A percentile compares a stretch with the other conserved stretches of the same genome.
phyloP scores from a whole-genome alignment of 2,113 vertebrate genomes.

The Pelmatolapia mariae region DNA sequence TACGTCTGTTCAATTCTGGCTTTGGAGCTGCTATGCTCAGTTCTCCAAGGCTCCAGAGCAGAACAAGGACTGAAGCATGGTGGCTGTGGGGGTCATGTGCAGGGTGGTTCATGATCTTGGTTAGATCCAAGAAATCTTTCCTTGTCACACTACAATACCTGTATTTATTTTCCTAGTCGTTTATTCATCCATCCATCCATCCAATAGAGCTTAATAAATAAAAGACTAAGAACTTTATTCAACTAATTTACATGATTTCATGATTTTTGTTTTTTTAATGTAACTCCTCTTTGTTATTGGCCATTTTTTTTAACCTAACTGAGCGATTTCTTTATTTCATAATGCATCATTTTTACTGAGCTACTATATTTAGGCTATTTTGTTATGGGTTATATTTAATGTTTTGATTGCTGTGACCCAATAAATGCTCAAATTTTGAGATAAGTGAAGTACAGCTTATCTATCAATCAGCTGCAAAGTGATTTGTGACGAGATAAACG shows the following conservation, averaged over 20 bases:
- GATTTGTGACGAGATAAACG: not conserved
- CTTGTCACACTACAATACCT: not conserved
- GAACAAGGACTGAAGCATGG: not conserved
- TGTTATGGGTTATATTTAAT: not conserved
- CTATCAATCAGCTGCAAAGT: not conserved
- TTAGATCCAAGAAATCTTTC: not conserved
- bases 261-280: not conserved
- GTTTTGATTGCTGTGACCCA: not conserved
- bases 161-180: not conserved
- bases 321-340: fast-evolving
- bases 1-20: not conserved
- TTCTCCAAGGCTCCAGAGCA: not conserved
- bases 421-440: not conserved
- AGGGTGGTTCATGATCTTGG: not conserved
- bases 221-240: not conserved
- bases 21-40: not conserved
- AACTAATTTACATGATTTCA: not conserved
- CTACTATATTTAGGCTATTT: not conserved
- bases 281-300: not conserved
- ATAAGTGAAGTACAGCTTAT: not conserved
- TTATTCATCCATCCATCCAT: not conserved
- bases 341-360: not conserved
- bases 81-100: not conserved
- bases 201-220: too few relatives aligned
- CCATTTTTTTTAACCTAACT: not conserved